Evolutionary conservation across 1,140 invertebrate species (phyloP).

Genomic region (Aphelinus atriplicis): DNA sequence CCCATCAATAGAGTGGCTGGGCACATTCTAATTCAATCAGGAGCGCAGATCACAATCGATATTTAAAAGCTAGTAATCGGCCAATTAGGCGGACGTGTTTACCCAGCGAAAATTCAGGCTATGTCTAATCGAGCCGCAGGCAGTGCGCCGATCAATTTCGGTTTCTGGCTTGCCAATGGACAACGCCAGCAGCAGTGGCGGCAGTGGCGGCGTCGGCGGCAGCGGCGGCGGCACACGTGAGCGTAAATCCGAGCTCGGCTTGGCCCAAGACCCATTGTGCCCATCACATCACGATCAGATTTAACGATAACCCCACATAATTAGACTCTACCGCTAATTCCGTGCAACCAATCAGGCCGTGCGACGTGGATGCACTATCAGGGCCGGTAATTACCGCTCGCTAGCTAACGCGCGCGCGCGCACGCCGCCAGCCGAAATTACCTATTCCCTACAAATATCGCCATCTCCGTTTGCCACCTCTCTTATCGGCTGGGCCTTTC

Average conservation of each 20-base stretch:
- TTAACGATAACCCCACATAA: slow-evolving; percentile 60
- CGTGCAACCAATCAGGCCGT: slow-evolving; percentile 54
- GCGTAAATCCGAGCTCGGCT: too few species aligned
- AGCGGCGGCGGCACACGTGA: slow-evolving; percentile 13
- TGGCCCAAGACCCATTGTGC: slow-evolving; percentile 50
- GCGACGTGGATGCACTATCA: slow-evolving; percentile 51
- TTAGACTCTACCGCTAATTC: slow-evolving; percentile 60
- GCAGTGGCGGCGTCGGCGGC: slow-evolving; percentile 15
- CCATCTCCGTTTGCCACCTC: slow-evolving; percentile 38
- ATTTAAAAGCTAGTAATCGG: slow-evolving; percentile 35
- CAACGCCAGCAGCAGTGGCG: slow-evolving; percentile 10
- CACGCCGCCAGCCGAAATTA: slow-evolving; percentile 48
- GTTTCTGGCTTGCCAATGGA: slow-evolving; percentile 32
- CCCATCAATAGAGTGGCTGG: too few species aligned
- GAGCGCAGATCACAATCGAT: slow-evolving; percentile 21
- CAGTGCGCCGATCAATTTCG: slow-evolving; percentile 44
- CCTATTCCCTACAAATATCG: slow-evolving; percentile 53
- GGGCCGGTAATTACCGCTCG: slow-evolving; percentile 54
- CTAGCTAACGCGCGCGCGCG: too few species aligned
- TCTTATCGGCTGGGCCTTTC: slow-evolving; percentile 17
- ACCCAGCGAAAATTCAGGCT: background rate
- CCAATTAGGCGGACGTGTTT: slow-evolving; percentile 16
- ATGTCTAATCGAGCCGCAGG: background rate
- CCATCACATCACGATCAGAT: slow-evolving; percentile 53
- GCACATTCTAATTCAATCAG: slow-evolving; percentile 18